phyloP scores from a whole-genome alignment of 2,797 vertebrate genomes.

The Vireo griseus region DNA sequence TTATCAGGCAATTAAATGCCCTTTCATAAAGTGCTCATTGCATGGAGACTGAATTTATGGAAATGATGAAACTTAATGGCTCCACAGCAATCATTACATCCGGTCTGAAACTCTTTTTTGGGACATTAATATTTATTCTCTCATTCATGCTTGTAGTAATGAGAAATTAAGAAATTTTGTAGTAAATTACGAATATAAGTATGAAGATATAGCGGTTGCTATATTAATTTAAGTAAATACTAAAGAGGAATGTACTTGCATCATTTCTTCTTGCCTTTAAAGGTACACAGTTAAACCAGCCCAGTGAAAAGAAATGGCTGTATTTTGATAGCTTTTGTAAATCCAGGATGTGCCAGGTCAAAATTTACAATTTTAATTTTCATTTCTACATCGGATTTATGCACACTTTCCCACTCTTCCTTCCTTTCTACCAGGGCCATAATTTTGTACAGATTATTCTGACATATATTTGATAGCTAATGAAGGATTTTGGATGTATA shows the following conservation, averaged over 20 bases:
- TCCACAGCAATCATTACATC: conserved; percentile 34
- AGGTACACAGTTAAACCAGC: background rate
- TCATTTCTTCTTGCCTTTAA: background rate
- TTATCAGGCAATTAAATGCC: conserved; percentile 65
- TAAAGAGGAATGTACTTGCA: background rate
- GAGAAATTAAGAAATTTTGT: conserved; percentile 11
- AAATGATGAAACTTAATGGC: conserved; percentile 44
- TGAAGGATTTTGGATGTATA: conserved; percentile 16
- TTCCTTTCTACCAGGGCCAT: background rate
- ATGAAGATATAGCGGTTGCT: background rate
- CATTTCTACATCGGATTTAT: conserved; percentile 10
- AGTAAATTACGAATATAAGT: background rate
- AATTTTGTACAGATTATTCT: background rate
- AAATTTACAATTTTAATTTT: conserved; percentile 53
- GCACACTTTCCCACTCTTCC: background rate
- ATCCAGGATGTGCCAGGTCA: background rate
- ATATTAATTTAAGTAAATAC: background rate
- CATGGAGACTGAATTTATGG: conserved; percentile 56
- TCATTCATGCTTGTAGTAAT: background rate
- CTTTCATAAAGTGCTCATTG: conserved; percentile 46
- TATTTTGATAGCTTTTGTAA: conserved; percentile 16
- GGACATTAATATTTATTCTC: conserved; percentile 54
- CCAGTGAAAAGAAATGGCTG: background rate
- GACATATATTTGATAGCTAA: conserved; percentile 1
- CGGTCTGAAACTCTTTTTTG: background rate